Evolutionary conservation across 2,888 invertebrate genomes (phyloP).

Genomic region (Ethmia dodecea): DNA sequence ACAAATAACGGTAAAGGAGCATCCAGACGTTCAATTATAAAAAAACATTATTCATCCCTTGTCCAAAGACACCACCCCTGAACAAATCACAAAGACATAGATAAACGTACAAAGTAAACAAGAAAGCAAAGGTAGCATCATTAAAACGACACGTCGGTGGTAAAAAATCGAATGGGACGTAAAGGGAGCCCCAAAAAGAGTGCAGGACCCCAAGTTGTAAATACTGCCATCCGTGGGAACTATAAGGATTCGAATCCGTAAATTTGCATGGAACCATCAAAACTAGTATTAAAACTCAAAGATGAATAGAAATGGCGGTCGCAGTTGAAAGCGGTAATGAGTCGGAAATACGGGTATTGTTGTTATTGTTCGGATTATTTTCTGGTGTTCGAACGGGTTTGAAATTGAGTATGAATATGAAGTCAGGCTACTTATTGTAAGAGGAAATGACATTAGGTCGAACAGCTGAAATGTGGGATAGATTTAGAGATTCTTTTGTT

Average conservation of each 20-base stretch:
- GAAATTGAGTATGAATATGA: slow-evolving; percentile 14
- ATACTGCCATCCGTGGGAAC: slow-evolving; percentile 39
- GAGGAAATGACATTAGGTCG: not conserved
- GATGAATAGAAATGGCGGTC: slow-evolving; percentile 27
- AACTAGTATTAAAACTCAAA: not conserved
- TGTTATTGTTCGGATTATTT: slow-evolving; percentile 33
- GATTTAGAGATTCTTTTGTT: not conserved
- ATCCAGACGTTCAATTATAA: slow-evolving; percentile 39
- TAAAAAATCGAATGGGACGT: slow-evolving; percentile 41
- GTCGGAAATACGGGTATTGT: slow-evolving; percentile 47
- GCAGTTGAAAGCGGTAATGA: slow-evolving; percentile 43
- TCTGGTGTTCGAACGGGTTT: slow-evolving; percentile 35
- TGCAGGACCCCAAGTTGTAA: too few species aligned
- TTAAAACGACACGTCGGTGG: slow-evolving; percentile 55
- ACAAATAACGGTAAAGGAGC: slow-evolving; percentile 43
- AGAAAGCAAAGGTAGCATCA: slow-evolving; percentile 51
- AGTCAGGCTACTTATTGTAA: not conserved
- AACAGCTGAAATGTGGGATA: not conserved
- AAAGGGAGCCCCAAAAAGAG: slow-evolving; percentile 22
- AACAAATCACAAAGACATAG: slow-evolving; percentile 47
- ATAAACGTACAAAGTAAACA: slow-evolving; percentile 69
- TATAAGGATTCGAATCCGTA: slow-evolving; percentile 1
- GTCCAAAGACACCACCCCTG: slow-evolving; percentile 64
- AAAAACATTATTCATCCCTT: slow-evolving; percentile 52
- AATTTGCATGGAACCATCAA: slow-evolving; percentile 12